These are phyloP conservation scores for Papilio gigon DNA, from an alignment of 2,888 invertebrate genomes.

Conservation along the genomic window DNA sequence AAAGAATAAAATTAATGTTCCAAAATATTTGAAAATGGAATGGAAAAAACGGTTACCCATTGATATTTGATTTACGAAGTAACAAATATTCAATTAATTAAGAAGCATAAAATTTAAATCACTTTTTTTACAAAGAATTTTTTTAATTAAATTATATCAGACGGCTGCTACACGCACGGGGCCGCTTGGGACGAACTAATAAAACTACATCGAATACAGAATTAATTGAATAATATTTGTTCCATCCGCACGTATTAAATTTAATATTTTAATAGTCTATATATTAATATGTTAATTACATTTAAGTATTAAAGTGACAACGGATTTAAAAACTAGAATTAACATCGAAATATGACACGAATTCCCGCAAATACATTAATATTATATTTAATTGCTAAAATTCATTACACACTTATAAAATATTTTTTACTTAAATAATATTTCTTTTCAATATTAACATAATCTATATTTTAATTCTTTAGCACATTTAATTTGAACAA, in stretches of 20 bases:
- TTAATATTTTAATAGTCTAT: constrained; percentile 1
- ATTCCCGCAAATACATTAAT: no score
- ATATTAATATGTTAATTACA: neutral
- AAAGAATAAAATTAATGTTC: no score
- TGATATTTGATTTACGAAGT: neutral
- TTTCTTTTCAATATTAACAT: no score
- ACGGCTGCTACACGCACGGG: no score
- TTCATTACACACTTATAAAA: no score
- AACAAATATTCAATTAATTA: neutral
- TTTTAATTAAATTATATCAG: neutral
- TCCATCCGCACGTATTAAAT: neutral
- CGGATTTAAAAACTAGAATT: neutral
- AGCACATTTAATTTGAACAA: no score
- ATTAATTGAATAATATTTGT: neutral
- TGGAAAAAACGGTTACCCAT: neutral
- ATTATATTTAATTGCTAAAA: no score
- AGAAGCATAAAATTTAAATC: neutral
- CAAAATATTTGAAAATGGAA: neutral
- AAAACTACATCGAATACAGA: neutral
- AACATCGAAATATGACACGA: neutral
- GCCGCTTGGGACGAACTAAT: no score
- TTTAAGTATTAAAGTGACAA: neutral
- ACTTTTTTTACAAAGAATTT: neutral
- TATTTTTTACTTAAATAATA: no score
- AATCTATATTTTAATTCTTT: no score